Base-by-base conservation (phyloP, 2,888 invertebrate species). In the Dyspetes luteomarginatus region DNA sequence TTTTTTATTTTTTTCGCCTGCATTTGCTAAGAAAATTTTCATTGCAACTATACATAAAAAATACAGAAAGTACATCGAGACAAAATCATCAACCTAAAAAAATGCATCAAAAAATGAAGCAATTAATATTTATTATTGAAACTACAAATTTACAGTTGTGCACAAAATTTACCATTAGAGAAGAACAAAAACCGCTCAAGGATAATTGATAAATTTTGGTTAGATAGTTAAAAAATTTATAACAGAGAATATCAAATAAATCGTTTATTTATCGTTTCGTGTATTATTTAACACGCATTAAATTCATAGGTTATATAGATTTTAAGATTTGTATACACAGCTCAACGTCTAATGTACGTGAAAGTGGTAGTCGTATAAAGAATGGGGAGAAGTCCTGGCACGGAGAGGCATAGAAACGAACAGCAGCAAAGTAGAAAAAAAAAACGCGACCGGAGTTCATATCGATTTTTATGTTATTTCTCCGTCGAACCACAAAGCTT, bases 171-270 rank as follows among this genome's bases (percentile, higher is more conserved):
- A n/a, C n/a, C n/a, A n/a, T n/a, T n/a, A n/a, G n/a, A n/a, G n/a
- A n/a, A n/a, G n/a, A n/a, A n/a, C n/a, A n/a, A n/a, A n/a, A n/a
- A n/a, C n/a, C n/a, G n/a, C n/a, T n/a, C n/a, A n/a, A n/a, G n/a
- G n/a, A n/a, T n/a, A n/a, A n/a, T n/a, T n/a, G n/a, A n/a, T n/a
- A n/a, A n/a, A 22, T n/a, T 19, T 56, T 71, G 92, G 92, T 90
- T 92, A 92, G 87, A 78, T 50, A 58, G 67, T 45, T 76, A 41
- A 41, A 41, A 45, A 17, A n/a, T n/a, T n/a, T n/a, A n/a, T n/a
- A n/a, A n/a, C n/a, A n/a, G n/a, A n/a, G n/a, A 26, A 55, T 15
- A 41, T 9, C 7, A 9, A n/a, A 9, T 48, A 12, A 36, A 36
- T 36, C 12, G 36, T 36, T 36, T 9, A 12, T 36, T 36, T 0